Evolutionary conservation across 2,888 invertebrate species (phyloP).

Genomic region (Smittia aterrima): DNA sequence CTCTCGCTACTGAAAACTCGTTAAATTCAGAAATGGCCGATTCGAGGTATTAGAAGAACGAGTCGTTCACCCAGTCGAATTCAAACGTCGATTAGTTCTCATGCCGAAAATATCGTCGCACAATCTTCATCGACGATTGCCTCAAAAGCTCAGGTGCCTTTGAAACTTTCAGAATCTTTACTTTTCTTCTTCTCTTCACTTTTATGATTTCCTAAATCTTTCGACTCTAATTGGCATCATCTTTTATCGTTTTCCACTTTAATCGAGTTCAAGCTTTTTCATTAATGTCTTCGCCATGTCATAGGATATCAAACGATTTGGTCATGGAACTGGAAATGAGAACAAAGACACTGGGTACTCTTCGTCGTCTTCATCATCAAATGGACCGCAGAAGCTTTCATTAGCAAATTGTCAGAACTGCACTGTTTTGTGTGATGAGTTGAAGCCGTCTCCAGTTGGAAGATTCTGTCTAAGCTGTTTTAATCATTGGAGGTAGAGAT

Average conservation of each 20-base stretch:
- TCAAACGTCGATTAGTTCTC: not conserved
- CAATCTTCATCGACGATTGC: not conserved
- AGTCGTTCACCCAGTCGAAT: slow-evolving; percentile 16
- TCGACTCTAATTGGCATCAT: not conserved
- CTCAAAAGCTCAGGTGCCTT: slow-evolving; percentile 12
- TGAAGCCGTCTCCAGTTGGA: slow-evolving; percentile 73
- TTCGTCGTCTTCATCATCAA: slow-evolving; percentile 45
- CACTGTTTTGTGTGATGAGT: slow-evolving; percentile 71
- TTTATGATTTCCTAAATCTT: no score
- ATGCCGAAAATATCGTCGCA: not conserved
- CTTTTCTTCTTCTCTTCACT: no score
- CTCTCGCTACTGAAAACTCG: not conserved
- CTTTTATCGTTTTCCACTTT: not conserved
- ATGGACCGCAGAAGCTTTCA: slow-evolving; percentile 46
- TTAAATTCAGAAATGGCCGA: slow-evolving; percentile 7
- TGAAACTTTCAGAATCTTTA: no score
- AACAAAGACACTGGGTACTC: slow-evolving; percentile 42
- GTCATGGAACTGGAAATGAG: not conserved
- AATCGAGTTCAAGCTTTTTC: no score
- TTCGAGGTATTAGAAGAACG: slow-evolving; percentile 18
- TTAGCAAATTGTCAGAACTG: slow-evolving; percentile 56
- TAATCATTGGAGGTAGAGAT: slow-evolving; percentile 75
- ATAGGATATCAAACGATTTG: slow-evolving; percentile 25
- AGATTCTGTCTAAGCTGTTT: slow-evolving; percentile 80
- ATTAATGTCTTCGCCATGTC: not conserved